Conservation (phyloP, 2,888 invertebrate species). For the Lysandra bellargus region DNA sequence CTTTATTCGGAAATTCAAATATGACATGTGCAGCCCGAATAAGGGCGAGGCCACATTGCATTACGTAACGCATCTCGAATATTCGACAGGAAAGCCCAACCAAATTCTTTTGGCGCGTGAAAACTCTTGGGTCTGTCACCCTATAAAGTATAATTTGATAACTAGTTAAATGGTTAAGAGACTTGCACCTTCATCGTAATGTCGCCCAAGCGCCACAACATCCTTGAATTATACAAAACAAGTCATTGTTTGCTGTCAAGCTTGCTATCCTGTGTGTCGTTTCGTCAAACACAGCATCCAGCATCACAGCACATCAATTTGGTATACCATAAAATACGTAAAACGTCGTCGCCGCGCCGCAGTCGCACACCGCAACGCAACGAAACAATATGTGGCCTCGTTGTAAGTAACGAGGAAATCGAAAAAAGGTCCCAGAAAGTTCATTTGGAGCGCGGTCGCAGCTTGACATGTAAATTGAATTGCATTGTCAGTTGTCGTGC, state of each 20-base stretch:
- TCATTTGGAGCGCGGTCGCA: constrained; percentile 55
- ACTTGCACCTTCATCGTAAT: no score
- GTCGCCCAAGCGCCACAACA: no score
- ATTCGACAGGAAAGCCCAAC: no score
- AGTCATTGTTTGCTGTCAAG: no score
- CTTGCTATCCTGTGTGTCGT: no score
- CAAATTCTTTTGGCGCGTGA: no score
- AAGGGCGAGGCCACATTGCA: constrained; percentile 27
- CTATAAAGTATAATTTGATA: no score
- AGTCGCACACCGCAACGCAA: not conserved
- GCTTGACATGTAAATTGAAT: constrained; percentile 60
- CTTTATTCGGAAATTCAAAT: constrained; percentile 39
- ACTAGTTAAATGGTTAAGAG: no score
- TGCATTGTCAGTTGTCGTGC: constrained; percentile 56
- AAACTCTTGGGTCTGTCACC: no score
- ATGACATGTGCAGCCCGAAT: constrained; percentile 37
- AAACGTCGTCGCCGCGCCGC: not conserved
- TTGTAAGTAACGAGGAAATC: constrained; percentile 42
- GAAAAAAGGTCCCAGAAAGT: constrained; percentile 55
- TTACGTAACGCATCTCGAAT: not conserved
- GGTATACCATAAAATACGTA: not conserved
- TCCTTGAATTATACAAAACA: no score
- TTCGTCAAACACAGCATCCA: not conserved
- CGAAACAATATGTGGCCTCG: not conserved
- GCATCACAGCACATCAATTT: no score